phyloP scores from a whole-genome alignment of 2,888 invertebrate species.

The Baccha elongata region DNA sequence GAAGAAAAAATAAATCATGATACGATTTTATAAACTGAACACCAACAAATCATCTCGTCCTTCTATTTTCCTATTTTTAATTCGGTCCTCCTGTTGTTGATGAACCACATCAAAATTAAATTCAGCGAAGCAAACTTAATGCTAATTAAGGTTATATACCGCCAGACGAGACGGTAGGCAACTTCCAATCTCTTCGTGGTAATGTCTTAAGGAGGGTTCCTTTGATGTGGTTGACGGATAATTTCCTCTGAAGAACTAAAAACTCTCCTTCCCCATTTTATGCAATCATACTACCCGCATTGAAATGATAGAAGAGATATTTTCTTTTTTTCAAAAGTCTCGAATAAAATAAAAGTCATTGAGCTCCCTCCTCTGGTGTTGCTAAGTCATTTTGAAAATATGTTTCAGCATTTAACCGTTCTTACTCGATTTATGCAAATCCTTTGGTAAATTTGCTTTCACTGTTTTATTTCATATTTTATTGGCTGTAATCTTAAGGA shows the following conservation, averaged over 20 bases:
- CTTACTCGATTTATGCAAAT: constrained; percentile 55
- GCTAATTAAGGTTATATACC: constrained; percentile 68
- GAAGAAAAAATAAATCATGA: constrained; percentile 52
- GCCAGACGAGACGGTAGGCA: constrained; percentile 67
- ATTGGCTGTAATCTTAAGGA: constrained; percentile 62
- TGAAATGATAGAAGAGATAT: constrained; percentile 16
- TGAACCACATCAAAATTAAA: constrained; percentile 73
- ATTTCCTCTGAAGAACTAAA: constrained; percentile 62
- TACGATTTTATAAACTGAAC: not conserved
- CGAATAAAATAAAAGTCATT: constrained; percentile 30
- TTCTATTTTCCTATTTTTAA: constrained; percentile 27
- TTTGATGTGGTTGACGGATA: constrained; percentile 73
- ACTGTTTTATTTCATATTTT: constrained; percentile 53
- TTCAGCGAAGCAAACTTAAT: constrained; percentile 68
- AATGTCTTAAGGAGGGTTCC: constrained; percentile 57
- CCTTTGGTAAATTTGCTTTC: constrained; percentile 5
- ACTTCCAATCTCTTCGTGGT: constrained; percentile 30
- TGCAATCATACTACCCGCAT: constrained; percentile 6
- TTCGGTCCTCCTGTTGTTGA: constrained; percentile 68
- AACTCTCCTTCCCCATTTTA: not conserved
- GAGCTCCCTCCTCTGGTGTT: constrained; percentile 9
- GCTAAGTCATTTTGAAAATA: constrained; percentile 35
- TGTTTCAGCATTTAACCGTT: constrained; percentile 42
- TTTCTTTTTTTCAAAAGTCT: constrained; percentile 23
- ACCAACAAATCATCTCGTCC: constrained; percentile 47